Evolutionary conservation across 2,888 invertebrate species (phyloP), one percentile per base, ranked within the genome.

Genomic region (Melinopterus prodromus): DNA sequence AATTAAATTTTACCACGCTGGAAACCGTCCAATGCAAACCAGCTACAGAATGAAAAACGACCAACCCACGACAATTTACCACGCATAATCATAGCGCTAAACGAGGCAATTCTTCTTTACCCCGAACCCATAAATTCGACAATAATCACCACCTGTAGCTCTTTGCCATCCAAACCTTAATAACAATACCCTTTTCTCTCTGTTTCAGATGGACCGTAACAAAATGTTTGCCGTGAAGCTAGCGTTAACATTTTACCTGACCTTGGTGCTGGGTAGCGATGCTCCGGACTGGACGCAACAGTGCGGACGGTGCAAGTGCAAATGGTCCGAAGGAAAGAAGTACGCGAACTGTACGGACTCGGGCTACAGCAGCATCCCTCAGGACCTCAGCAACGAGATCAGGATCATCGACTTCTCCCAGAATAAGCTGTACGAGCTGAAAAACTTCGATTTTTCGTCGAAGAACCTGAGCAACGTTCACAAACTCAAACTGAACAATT

Each of bases 301-400:
- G 71, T 90, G 90, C 84, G 87, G 91, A 82, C 90, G 91, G 79
- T 97, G 97, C 90, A 93, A 93, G 86, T 97, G 97, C 88, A 93
- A 94, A 83, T 97, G 97, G 97, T 93, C 93, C 37, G 94, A 94
- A 81, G 97, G 97, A 6, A 96, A 94, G 88, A 96, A 95, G 87
- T 93, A 94, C 26, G 97, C 96, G 1, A 95, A 96, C 84, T 98
- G 98, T 88, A 92, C 92, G 69, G 85, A 85, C 77, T 84, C 85
- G 70, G 83, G 84, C 75, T 91, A 96, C 53, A 91, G 91, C 75
- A 90, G 92, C 38, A 93, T 98, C 83, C 97, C 97, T 0, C 90
- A 90, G 81, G 92, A 92, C 78, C 90, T 97, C 69, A 95, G 95
- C 86, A 90, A 92, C 69, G 95, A 95, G 84, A 91, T 94, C 85